phyloP scores from a whole-genome alignment of 2,888 invertebrate species.

The Hydriomena furcata region DNA sequence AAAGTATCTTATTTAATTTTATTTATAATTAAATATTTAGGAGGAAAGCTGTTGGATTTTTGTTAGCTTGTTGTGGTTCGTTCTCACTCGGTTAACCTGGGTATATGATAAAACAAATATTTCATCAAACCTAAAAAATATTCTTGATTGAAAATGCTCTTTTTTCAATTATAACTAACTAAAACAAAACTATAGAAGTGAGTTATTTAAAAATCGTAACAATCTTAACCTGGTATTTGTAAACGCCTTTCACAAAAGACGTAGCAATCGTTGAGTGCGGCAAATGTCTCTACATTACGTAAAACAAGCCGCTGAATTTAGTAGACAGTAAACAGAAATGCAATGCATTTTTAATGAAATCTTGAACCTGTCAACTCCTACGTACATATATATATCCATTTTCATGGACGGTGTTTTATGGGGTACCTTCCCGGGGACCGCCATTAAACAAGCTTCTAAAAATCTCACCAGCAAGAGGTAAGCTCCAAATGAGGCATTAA shows the following conservation, averaged over 20 bases:
- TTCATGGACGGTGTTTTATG: constrained; percentile 15
- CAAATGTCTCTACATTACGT: background rate
- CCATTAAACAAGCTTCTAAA: constrained; percentile 24
- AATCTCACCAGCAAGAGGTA: constrained; percentile 12
- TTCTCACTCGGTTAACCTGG: no score
- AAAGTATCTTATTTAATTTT: background rate
- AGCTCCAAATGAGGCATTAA: constrained; percentile 28
- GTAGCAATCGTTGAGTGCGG: constrained; percentile 20
- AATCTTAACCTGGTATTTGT: background rate
- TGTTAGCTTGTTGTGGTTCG: no score
- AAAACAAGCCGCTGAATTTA: background rate
- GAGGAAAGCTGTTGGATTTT: no score
- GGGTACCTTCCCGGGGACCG: constrained; percentile 14
- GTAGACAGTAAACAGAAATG: background rate
- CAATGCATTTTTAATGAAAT: constrained; percentile 5
- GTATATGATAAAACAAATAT: no score
- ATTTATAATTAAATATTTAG: background rate
- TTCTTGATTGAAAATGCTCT: no score
- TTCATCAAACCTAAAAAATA: no score
- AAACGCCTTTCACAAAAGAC: constrained; percentile 25
- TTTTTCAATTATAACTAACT: no score
- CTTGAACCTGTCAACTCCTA: background rate
- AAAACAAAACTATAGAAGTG: no score
- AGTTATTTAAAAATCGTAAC: no score
- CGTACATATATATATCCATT: background rate